Base-by-base conservation (phyloP, 2,113 vertebrate genomes). In the Colaptes auratus region DNA sequence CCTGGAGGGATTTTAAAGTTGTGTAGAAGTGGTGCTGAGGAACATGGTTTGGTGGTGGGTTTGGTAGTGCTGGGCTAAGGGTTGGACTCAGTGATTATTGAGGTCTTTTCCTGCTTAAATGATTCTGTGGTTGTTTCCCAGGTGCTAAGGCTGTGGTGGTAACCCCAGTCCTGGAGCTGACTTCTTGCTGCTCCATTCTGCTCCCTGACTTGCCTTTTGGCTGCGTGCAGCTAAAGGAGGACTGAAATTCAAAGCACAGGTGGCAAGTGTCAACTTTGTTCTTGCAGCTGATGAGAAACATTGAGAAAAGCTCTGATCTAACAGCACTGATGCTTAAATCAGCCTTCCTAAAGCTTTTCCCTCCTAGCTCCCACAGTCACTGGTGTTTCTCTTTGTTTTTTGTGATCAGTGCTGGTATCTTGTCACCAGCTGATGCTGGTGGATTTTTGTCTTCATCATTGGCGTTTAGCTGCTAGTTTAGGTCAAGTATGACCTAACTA, bases 241-340 rank as follows among this genome's bases (percentile, higher is more conserved):
- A 3, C 31, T 16, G 33, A 31, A 9, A 2, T 50, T 2, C 9
- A 13, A 12, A 15, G 14, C 0, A 4, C 3, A 4, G 24, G n/a
- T 55, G 19, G n/a, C 2, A 2, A 36, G 10, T 15, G 9, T 42
- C 52, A 44, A 2, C 33, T 83, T 59, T 18, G 50, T 17, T 42
- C 58, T 64, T 58, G 50, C 10, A 30, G 1, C 13, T 35, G 25
- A 21, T 30, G 56, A 71, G 58, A 56, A 31, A 14, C 31, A 2
- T 58, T 46, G 60, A 79, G 69, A 12, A 23, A 9, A 24, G 0
- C 0, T 15, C 0, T 42, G 35, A 44, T n/a, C 52, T 15, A 8
- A 7, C 3, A 35, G 9, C 35, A 6, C 7, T 7, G 35, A 13
- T 1, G 3, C 44, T 65, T 25, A n/a, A 10, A 44, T 18, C 9